phyloP scores from a whole-genome alignment of 2,888 invertebrate genomes.

The Bombylius major region DNA sequence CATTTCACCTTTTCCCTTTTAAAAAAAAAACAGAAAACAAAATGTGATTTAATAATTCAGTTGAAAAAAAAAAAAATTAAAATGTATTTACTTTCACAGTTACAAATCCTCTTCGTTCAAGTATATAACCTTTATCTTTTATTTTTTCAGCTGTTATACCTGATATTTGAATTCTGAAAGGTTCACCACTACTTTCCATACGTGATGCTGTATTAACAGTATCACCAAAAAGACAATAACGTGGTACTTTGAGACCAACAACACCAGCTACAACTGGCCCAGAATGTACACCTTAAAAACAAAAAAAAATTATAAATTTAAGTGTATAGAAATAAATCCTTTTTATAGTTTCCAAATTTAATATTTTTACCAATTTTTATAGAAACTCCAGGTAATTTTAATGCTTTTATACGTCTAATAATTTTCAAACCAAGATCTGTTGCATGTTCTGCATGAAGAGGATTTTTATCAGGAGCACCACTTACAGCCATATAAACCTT shows the following conservation, averaged over 20 bases:
- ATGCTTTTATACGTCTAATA: conserved; percentile 51
- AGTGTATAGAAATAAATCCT: too few species aligned
- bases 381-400: conserved; percentile 49
- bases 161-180: conserved; percentile 66
- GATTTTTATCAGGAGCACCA: conserved; percentile 67
- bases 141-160: conserved; percentile 55
- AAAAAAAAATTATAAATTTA: background rate
- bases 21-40: conserved; percentile 7
- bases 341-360: too few species aligned
- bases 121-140: conserved; percentile 49
- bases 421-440: conserved; percentile 69
- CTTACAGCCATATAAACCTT: conserved; percentile 78
- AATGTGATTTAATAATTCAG: too few species aligned
- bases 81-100: conserved; percentile 55
- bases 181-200: conserved; percentile 61
- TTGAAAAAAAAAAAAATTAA: too few species aligned
- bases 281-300: conserved; percentile 56
- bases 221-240: conserved; percentile 83
- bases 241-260: conserved; percentile 69
- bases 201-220: conserved; percentile 85
- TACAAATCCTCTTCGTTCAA: conserved; percentile 58
- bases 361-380: conserved; percentile 46
- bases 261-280: conserved; percentile 83
- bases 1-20: conserved; percentile 78
- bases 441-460: conserved; percentile 61